A percentile compares a stretch with the other conserved stretches of the same genome.
phyloP scores from a whole-genome alignment of 2,113 vertebrate species.

The Chloropsis cyanopogon region DNA sequence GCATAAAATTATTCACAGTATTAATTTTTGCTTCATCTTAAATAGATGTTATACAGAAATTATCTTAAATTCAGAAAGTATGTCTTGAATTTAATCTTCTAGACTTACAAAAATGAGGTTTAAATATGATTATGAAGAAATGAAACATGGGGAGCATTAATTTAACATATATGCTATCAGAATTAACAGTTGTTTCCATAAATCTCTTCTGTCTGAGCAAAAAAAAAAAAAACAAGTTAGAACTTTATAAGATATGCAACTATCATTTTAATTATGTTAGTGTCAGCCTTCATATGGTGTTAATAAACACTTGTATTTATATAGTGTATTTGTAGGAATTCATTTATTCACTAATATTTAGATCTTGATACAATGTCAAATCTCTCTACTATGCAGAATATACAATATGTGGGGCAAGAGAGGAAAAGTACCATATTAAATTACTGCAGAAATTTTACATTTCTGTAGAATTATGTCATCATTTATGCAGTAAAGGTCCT shows the following conservation, averaged over 20 bases:
- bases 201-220: background rate
- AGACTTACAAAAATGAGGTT: conserved; percentile 2
- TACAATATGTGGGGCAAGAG: background rate
- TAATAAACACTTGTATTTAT: background rate
- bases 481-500: background rate
- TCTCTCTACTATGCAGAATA: background rate
- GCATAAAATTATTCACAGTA: conserved; percentile 9
- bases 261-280: background rate
- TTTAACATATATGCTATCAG: background rate
- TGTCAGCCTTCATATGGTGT: background rate
- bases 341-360: background rate
- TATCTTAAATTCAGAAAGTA: conserved; percentile 15
- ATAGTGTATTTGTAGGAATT: background rate
- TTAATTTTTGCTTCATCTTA: conserved; percentile 23
- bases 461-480: background rate
- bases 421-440: background rate
- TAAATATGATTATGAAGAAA: conserved; percentile 26
- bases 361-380: background rate
- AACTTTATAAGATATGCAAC: background rate
- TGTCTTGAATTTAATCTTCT: conserved; percentile 18
- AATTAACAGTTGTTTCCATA: background rate
- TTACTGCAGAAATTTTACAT: background rate
- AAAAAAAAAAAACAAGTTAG: background rate
- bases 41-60: background rate
- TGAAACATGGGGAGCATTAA: background rate